Conservation (phyloP, 2,797 vertebrate species). For the Pseudomugil gertrudae region DNA sequence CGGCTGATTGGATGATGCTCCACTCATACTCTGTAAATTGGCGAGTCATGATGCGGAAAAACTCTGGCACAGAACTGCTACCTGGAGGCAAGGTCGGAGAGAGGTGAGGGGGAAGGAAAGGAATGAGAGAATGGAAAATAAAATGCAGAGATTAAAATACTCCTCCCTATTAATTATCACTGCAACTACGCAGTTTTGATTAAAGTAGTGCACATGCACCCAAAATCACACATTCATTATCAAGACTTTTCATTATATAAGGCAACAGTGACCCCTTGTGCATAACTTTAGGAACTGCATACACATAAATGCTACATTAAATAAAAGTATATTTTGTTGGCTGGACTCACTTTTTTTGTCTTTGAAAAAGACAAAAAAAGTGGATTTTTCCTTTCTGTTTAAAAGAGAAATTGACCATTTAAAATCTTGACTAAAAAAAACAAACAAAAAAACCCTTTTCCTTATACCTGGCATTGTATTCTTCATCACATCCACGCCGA, state of each 20-base stretch:
- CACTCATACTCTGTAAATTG: slow-evolving; percentile 94
- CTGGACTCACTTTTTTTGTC: too few relatives aligned
- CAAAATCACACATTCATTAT: slow-evolving; percentile 8
- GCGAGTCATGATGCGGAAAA: slow-evolving; percentile 95
- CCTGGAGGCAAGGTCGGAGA: slow-evolving; percentile 73
- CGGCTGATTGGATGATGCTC: slow-evolving; percentile 85
- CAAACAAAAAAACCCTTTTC: too few relatives aligned
- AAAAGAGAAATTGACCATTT: background rate
- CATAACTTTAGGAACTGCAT: slow-evolving; percentile 36
- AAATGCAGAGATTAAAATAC: background rate
- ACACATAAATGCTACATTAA: background rate
- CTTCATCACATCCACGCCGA: slow-evolving; percentile 96
- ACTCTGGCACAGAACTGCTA: slow-evolving; percentile 89
- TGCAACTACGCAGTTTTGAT: slow-evolving; percentile 18
- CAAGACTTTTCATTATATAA: background rate
- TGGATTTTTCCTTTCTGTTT: background rate
- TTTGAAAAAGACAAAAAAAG: too few relatives aligned
- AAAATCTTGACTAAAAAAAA: background rate
- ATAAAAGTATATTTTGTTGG: background rate
- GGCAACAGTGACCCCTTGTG: slow-evolving; percentile 83
- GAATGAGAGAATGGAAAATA: background rate
- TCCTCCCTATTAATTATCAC: background rate
- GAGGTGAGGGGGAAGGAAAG: background rate
- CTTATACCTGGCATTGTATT: slow-evolving; percentile 88
- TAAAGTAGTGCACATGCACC: background rate